Evolutionary conservation across 2,113 vertebrate genomes (phyloP), one percentile per base, ranked within the genome.

Genomic region (Maccullochella peelii): DNA sequence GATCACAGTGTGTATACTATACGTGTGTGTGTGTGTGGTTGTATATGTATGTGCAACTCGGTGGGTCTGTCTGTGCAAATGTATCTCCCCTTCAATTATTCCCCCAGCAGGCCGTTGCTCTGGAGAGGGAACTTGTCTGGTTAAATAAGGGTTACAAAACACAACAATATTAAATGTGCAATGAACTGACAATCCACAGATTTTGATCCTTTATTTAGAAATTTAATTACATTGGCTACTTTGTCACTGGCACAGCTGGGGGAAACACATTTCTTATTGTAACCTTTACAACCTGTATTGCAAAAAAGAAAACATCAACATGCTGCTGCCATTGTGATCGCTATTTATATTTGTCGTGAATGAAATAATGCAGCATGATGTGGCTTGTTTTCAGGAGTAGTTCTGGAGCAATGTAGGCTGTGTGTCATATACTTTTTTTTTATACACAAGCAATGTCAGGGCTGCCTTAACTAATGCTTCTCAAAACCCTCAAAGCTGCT

Each of bases 301-400:
- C 1, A 27, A 18, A 11, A 67, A 25, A 23, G 20, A 30, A 66
- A 33, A 68, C 55, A 49, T 33, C 50, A 16, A 25, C 52, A 49
- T 25, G 59, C 40, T 30, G 42, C 71, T 67, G 33, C 38, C 40
- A 9, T 25, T 79, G 84, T 49, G 70, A 75, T 80, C 7, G 6
- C 77, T 44, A 25, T 62, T 74, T 49, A 59, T 52, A 47, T 72
- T 42, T 61, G 83, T 33, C 40, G 69, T 47, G 63, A 79, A 57
- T 73, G 40, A 76, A 86, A 78, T 71, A 62, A 77, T 54, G 80
- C 76, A 72, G 62, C 73, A 57, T 20, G 58, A 4, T 21, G 65
- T 1, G 7, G 42, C n/a, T 27, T 70, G 30, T 72, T 63, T 63
- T 66, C 74, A n/a, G 3, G 21, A 68, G 69, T 21, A 40, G 36